These are phyloP conservation scores for Pelusios castaneus DNA, from an alignment of 2,113 vertebrate genomes.

Conservation along the genomic window DNA sequence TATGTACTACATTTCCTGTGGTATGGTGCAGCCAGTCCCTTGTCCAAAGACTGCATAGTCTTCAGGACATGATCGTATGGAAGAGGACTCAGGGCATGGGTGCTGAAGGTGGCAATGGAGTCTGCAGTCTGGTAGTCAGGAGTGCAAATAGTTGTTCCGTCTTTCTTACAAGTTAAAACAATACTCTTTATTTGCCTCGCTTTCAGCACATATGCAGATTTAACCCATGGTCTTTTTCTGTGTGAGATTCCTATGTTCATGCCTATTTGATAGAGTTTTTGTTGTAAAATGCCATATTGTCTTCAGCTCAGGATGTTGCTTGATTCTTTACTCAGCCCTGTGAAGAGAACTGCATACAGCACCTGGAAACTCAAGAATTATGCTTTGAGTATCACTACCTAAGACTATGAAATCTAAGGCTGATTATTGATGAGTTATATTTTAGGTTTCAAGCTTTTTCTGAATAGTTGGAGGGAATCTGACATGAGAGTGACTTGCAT, in stretches of 20 bases:
- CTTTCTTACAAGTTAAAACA: not conserved
- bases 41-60: not conserved
- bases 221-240: not conserved
- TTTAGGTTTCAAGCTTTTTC: not conserved
- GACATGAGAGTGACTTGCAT: not conserved
- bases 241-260: rapidly evolving
- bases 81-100: not conserved
- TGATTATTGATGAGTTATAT: not conserved
- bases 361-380: not conserved
- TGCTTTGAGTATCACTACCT: not conserved
- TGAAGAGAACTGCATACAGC: not conserved
- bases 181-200: not conserved
- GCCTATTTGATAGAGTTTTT: not conserved
- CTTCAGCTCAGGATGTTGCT: not conserved
- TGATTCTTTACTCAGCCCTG: not conserved
- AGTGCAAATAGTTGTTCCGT: not conserved
- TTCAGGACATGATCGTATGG: not conserved
- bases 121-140: not conserved
- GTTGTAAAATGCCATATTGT: not conserved
- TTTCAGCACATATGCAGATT: not conserved
- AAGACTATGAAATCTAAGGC: not conserved
- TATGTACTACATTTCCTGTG: not conserved
- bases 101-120: not conserved
- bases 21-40: not conserved
- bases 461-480: not conserved